Evolutionary conservation across 37 sponge, comb jelly and placozoan species (phyloP).

Genomic region (Haliclona indistincta): DNA sequence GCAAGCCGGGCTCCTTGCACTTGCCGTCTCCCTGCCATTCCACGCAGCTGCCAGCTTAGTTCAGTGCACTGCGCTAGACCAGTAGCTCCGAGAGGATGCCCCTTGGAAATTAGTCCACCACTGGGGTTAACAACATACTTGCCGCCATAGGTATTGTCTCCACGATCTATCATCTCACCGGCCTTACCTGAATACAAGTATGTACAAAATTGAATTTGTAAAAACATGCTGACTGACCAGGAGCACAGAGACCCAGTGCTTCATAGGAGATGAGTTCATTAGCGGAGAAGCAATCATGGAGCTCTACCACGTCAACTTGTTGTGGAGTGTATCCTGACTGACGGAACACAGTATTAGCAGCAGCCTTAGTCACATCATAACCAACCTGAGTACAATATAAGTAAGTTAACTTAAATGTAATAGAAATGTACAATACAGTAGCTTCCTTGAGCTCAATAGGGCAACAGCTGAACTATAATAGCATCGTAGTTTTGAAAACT

Average conservation of each 20-base stretch:
- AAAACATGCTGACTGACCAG: constrained; percentile 36
- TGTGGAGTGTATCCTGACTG: constrained; percentile 58
- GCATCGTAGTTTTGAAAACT: no score
- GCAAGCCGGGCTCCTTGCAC: constrained; percentile 80
- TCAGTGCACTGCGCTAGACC: constrained; percentile 94
- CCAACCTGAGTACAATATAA: constrained; percentile 60
- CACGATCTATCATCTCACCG: constrained; percentile 83
- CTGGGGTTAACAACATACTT: constrained; percentile 96
- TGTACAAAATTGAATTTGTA: background rate
- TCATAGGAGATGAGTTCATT: constrained; percentile 95
- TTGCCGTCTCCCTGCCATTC: constrained; percentile 80
- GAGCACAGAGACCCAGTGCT: constrained; percentile 88
- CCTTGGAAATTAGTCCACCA: constrained; percentile 94
- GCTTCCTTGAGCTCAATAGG: no score
- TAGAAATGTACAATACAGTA: background rate
- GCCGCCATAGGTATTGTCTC: constrained; percentile 96
- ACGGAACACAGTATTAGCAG: constrained; percentile 67
- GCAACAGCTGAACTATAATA: no score
- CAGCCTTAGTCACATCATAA: constrained; percentile 86
- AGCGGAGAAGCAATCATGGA: constrained; percentile 94
- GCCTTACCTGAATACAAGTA: constrained; percentile 64
- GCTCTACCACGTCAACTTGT: constrained; percentile 89
- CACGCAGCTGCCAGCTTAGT: constrained; percentile 93
- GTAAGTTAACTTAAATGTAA: background rate
- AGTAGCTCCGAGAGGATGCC: constrained; percentile 95